A percentile compares a stretch with the other conserved stretches of the same genome.
Evolutionary conservation across 1,140 invertebrate species (phyloP).

Genomic region (Bombus sibiricus): DNA sequence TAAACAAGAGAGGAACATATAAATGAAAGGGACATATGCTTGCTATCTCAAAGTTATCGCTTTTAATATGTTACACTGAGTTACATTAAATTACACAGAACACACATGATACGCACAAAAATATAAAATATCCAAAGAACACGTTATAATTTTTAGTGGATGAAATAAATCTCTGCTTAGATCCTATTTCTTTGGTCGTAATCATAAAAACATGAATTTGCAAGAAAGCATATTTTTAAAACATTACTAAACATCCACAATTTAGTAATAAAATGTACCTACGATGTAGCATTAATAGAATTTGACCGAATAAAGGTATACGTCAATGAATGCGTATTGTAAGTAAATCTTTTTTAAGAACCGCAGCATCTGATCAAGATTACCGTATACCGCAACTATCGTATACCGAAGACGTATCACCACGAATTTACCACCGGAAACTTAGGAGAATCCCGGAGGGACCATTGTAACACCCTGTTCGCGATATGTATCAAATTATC

Average conservation of each 20-base stretch:
- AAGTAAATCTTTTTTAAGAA: not conserved
- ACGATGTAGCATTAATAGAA: not conserved
- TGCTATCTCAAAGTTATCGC: not conserved
- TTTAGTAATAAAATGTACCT: not conserved
- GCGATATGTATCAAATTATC: constrained; percentile 83
- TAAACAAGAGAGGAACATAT: too few species aligned
- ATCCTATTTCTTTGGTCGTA: not conserved
- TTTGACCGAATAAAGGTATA: not conserved
- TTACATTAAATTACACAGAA: not conserved
- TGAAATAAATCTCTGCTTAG: too few species aligned
- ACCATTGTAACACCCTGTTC: constrained; percentile 52
- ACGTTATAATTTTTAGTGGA: too few species aligned
- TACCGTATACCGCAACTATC: not conserved
- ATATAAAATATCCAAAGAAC: not conserved
- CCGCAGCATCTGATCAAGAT: not conserved
- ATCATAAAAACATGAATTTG: not conserved
- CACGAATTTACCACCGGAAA: constrained; percentile 28
- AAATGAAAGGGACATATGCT: not conserved
- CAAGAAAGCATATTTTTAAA: too few species aligned
- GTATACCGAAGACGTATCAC: not conserved
- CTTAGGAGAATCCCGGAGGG: not conserved
- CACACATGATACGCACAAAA: not conserved
- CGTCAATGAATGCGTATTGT: too few species aligned
- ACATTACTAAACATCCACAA: not conserved
- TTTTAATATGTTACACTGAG: not conserved